Percentiles rank a stretch among this genome's conserved stretches.
phyloP scores from a whole-genome alignment of 2,888 invertebrate genomes.

The Helleia helle region DNA sequence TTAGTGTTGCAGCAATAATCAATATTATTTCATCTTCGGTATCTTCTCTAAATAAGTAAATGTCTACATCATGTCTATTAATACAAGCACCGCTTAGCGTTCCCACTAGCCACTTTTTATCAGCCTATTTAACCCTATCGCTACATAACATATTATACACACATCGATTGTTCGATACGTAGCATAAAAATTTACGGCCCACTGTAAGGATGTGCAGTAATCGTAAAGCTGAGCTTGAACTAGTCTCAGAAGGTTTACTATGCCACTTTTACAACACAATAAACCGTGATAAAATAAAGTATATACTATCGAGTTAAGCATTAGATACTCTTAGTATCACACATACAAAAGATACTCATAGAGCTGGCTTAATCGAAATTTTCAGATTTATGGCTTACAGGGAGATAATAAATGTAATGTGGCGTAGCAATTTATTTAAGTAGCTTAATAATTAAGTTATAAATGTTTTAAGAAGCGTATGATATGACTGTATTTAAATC shows the following conservation, averaged over 20 bases:
- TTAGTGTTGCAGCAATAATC: too few species aligned
- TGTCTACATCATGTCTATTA: too few species aligned
- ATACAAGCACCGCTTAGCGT: not conserved
- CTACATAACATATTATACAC: slow-evolving; percentile 14
- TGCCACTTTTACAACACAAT: slow-evolving; percentile 2
- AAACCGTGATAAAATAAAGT: not conserved
- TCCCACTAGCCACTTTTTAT: not conserved
- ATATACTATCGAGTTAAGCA: not conserved
- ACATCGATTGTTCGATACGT: slow-evolving; percentile 10
- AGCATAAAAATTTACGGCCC: slow-evolving; percentile 17
- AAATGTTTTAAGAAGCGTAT: too few species aligned
- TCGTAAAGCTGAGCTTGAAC: slow-evolving; percentile 19
- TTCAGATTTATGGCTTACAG: too few species aligned
- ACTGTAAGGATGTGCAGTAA: slow-evolving; percentile 19
- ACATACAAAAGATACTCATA: slow-evolving; percentile 11
- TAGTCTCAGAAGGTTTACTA: slow-evolving; percentile 6
- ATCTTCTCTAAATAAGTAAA: too few species aligned
- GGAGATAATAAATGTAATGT: too few species aligned
- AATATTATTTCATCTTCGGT: too few species aligned
- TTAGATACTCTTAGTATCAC: not conserved
- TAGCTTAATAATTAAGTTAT: too few species aligned
- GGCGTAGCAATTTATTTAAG: too few species aligned
- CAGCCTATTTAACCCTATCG: slow-evolving; percentile 13
- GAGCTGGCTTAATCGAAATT: too few species aligned
- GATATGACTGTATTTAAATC: too few species aligned